Evolutionary conservation across 53 echinoderm and acorn worm species (phyloP).

Genomic region (Astropecten irregularis): DNA sequence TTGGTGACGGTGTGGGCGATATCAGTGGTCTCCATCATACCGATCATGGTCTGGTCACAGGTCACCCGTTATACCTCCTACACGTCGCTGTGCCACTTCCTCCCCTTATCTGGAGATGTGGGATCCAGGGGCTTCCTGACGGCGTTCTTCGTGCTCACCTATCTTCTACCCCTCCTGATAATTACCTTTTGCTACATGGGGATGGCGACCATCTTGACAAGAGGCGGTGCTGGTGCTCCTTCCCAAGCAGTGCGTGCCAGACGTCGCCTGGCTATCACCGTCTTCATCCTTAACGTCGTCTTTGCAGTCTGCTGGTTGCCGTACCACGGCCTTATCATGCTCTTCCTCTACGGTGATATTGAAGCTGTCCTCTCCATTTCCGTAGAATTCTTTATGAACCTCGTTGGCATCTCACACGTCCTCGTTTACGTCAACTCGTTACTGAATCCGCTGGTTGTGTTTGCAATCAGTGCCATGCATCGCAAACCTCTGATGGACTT

Average conservation of each 20-base stretch:
- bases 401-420: neutral
- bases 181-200: slow-evolving; percentile 10
- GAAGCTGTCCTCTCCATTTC: neutral
- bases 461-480: neutral
- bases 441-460: slow-evolving; percentile 20
- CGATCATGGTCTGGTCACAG: neutral
- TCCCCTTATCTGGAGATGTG: neutral
- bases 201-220: neutral
- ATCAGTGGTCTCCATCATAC: neutral
- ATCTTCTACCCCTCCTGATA: slow-evolving; percentile 13
- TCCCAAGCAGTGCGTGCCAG: neutral
- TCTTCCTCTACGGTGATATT: neutral
- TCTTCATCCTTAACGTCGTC: neutral
- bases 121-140: neutral
- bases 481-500: neutral
- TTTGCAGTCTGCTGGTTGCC: slow-evolving; percentile 32
- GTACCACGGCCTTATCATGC: neutral
- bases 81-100: neutral
- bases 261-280: slow-evolving; percentile 2
- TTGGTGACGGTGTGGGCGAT: neutral
- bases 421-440: slow-evolving; percentile 27
- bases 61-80: neutral
- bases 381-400: neutral
- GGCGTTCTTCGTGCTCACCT: neutral
- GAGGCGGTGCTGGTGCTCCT: neutral